Conservation (phyloP, 2,797 vertebrate species). For the Garrulus glandarius region DNA sequence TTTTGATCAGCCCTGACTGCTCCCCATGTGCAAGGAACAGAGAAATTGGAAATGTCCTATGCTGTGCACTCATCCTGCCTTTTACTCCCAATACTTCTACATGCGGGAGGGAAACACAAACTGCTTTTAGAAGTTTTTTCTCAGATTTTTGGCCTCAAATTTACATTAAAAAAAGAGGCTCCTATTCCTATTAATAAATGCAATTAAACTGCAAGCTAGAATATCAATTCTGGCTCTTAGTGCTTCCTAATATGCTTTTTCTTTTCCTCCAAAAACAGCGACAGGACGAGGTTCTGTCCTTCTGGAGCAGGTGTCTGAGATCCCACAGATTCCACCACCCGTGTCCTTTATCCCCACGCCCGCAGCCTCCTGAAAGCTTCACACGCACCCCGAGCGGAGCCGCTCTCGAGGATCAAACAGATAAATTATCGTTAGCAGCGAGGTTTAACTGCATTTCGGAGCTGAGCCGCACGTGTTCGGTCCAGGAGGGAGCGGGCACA, state of each 20-base stretch:
- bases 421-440: conserved; percentile 11
- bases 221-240: background rate
- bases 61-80: background rate
- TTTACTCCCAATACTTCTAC: accelerated
- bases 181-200: background rate
- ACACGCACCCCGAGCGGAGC: conserved; percentile 37
- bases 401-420: conserved; percentile 43
- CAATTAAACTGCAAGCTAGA: background rate
- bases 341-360: background rate
- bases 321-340: background rate
- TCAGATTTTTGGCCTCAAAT: background rate
- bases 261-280: background rate
- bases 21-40: background rate
- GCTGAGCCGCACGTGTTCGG: conserved; percentile 18
- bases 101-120: background rate
- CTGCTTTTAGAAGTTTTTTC: background rate
- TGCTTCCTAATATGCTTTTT: background rate
- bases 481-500: conserved; percentile 37
- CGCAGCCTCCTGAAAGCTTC: conserved; percentile 24
- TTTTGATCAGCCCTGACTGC: background rate
- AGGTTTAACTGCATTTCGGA: conserved; percentile 24
- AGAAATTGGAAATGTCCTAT: too few relatives aligned
- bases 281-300: background rate
- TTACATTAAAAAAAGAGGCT: background rate
- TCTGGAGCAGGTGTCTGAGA: background rate